Percentiles rank a stretch among this genome's conserved stretches.
Conservation (phyloP, 1,140 invertebrate genomes). For the Oryzaephilus surinamensis region DNA sequence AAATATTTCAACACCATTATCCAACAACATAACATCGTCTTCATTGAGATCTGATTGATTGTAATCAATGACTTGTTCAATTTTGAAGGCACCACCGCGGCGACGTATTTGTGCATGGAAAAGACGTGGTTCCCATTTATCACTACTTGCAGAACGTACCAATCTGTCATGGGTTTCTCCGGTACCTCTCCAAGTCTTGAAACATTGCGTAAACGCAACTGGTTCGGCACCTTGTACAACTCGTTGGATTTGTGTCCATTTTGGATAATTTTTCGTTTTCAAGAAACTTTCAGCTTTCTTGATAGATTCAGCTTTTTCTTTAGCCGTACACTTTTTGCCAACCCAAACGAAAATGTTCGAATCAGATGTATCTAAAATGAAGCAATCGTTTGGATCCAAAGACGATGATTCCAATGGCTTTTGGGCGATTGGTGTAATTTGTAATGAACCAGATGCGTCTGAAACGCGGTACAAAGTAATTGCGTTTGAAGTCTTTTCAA, state of each 20-base stretch:
- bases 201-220: constrained; percentile 67
- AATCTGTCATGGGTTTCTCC: constrained; percentile 47
- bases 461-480: constrained; percentile 56
- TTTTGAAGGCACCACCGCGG: constrained; percentile 43
- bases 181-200: constrained; percentile 57
- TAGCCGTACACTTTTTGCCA: constrained; percentile 61
- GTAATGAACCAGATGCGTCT: constrained; percentile 54
- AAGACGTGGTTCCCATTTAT: constrained; percentile 42
- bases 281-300: constrained; percentile 62
- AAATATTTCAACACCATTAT: constrained; percentile 62
- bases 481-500: constrained; percentile 45
- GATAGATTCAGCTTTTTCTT: constrained; percentile 72
- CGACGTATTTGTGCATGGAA: constrained; percentile 56
- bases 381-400: constrained; percentile 69
- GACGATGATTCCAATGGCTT: constrained; percentile 61
- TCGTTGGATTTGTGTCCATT: constrained; percentile 63
- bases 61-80: constrained; percentile 58
- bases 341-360: constrained; percentile 81
- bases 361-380: constrained; percentile 70
- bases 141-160: constrained; percentile 36
- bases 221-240: constrained; percentile 65
- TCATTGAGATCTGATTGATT: constrained; percentile 59
- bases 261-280: constrained; percentile 59
- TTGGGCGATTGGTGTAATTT: constrained; percentile 49
- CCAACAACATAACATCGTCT: constrained; percentile 64